Conservation (phyloP, 2,797 vertebrate species). For the Typhlichthys eigenmanni region DNA sequence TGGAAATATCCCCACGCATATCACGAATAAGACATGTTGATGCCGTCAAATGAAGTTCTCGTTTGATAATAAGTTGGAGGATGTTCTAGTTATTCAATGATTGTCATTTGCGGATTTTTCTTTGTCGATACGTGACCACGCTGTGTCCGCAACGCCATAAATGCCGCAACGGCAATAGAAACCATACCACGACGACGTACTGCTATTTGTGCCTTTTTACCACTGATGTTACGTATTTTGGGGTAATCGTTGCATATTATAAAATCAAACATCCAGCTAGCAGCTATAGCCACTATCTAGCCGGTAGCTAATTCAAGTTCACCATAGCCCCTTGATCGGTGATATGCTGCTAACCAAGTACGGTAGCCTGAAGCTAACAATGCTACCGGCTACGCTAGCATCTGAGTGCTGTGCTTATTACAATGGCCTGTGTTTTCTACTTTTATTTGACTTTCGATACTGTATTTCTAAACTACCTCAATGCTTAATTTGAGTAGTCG, state of each 20-base stretch:
- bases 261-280: slow-evolving; percentile 26
- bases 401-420: slow-evolving; percentile 1
- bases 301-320: slow-evolving; percentile 7
- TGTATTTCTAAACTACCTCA: too few relatives aligned
- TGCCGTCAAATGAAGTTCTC: rapidly evolving
- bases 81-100: slow-evolving; percentile 25
- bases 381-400: slow-evolving; percentile 61
- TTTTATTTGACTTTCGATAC: too few relatives aligned
- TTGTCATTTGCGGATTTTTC: slow-evolving; percentile 74
- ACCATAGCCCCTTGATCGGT: slow-evolving; percentile 10
- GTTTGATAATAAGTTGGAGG: neutral
- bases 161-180: slow-evolving; percentile 63
- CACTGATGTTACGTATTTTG: neutral
- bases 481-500: too few relatives aligned
- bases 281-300: slow-evolving; percentile 47
- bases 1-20: neutral
- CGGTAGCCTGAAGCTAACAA: slow-evolving; percentile 54
- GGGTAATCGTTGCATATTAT: neutral
- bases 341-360: neutral
- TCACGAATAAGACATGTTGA: rapidly evolving
- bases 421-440: neutral
- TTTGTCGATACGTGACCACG: slow-evolving; percentile 78
- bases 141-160: slow-evolving; percentile 70
- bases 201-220: neutral
- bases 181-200: slow-evolving; percentile 47